Evolutionary conservation across 2,113 vertebrate genomes (phyloP), one percentile per base, ranked within the genome.

Genomic region (Corythoichthys haematopterus): DNA sequence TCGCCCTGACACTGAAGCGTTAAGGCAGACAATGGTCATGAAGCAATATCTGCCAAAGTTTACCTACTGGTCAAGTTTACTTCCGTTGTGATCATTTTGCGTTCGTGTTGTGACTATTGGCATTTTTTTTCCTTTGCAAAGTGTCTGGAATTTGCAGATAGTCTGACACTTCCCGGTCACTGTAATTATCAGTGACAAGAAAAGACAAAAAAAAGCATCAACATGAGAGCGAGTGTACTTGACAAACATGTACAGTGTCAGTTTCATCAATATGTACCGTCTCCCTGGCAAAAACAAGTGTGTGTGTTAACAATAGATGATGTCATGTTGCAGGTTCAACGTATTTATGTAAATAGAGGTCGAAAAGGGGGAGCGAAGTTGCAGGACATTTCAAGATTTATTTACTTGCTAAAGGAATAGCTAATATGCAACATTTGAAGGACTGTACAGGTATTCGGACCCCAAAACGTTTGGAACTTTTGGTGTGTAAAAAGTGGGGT

Each of bases 241-340:
- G 93, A 94, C 92, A 93, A 93, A 93, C 82, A 94, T 98, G 95
- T 98, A 98, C 93, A 97, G 95, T 95, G 92, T 96, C 95, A 89
- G 91, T 94, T 96, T 94, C 93, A 94, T 94, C 91, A 91, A 91
- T 95, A 93, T 92, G 91, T 93, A 94, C 85, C 88, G 94, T 62
- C 93, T 95, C 94, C 94, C 93, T 97, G 93, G 94, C 94, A 95
- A 97, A 87, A 38, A 56, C 28, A 56, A 13, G 28, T 94, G 16
- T 95, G 94, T 98, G 95, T 97, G 95, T 98, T 96, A 95, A 85
- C 95, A 91, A 95, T 97, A 97, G 95, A 97, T 95, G 94, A 95
- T 95, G 96, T 98, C 96, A 98, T 98, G 96, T 99, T 99, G 96
- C 96, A 97, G 97, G 96, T 98, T 99, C 97, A 99, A 99, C 96